A percentile compares a stretch with the other conserved stretches of the same genome.
Conservation (phyloP, 1,140 invertebrate genomes). For the Samia ricini region DNA sequence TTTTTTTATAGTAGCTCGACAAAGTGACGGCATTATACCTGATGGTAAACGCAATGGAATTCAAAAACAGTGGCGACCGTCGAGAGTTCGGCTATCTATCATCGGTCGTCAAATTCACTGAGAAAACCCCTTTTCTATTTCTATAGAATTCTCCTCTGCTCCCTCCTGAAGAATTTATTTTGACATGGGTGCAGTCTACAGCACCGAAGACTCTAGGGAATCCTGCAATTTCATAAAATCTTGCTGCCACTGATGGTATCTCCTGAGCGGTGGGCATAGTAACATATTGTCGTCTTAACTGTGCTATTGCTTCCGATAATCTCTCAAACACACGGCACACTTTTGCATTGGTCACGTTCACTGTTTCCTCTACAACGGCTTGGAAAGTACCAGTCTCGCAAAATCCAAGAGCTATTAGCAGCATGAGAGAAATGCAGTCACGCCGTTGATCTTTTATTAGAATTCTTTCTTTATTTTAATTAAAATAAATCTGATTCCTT, state of each 20-base stretch:
- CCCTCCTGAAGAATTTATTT: constrained; percentile 41
- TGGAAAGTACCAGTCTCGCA: too few species aligned
- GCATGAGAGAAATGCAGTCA: too few species aligned
- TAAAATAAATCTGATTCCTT: too few species aligned
- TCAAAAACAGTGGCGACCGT: too few species aligned
- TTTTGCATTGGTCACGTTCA: constrained; percentile 10
- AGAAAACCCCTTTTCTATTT: constrained; percentile 9
- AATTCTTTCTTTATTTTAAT: too few species aligned
- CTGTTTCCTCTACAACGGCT: constrained; percentile 2
- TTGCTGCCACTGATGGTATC: background rate
- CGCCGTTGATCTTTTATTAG: too few species aligned
- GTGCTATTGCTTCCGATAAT: constrained; percentile 5
- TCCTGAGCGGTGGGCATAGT: constrained; percentile 13
- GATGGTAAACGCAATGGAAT: too few species aligned
- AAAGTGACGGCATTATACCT: too few species aligned
- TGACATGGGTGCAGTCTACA: constrained; percentile 65
- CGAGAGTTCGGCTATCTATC: too few species aligned
- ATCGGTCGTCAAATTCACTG: too few species aligned
- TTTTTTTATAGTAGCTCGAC: too few species aligned
- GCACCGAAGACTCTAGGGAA: constrained; percentile 62
- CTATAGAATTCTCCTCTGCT: background rate
- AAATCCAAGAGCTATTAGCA: too few species aligned
- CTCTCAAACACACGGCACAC: constrained; percentile 12
- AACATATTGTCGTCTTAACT: constrained; percentile 2
- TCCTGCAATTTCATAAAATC: constrained; percentile 18